Conservation (phyloP, 2,888 invertebrate genomes). For the Theretra japonica region DNA sequence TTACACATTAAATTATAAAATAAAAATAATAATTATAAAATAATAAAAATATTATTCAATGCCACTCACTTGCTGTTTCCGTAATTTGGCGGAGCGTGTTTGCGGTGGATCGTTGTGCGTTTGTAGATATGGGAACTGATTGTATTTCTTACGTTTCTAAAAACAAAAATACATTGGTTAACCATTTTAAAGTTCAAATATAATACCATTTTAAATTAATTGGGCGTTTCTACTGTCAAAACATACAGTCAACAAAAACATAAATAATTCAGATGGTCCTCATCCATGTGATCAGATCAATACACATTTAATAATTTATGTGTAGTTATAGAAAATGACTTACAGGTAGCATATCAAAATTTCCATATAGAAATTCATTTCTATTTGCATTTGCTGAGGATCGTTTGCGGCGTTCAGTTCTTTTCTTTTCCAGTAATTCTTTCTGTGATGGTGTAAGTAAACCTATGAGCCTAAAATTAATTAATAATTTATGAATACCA, state of each 20-base stretch:
- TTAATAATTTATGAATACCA: constrained; percentile 1
- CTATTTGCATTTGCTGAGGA: constrained; percentile 71
- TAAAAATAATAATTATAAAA: too few species aligned
- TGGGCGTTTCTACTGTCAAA: too few species aligned
- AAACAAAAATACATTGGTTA: constrained; percentile 40
- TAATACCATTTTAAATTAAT: too few species aligned
- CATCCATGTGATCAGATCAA: too few species aligned
- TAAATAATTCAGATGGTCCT: too few species aligned
- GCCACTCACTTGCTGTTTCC: constrained; percentile 82
- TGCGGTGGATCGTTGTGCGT: constrained; percentile 78
- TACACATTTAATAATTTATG: too few species aligned
- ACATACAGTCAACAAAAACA: too few species aligned
- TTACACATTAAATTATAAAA: too few species aligned
- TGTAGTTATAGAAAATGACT: too few species aligned
- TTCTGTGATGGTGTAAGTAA: constrained; percentile 72
- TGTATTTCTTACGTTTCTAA: constrained; percentile 79
- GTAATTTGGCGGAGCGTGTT: constrained; percentile 83
- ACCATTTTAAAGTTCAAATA: too few species aligned
- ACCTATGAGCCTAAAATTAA: constrained; percentile 69
- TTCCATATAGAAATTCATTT: constrained; percentile 75
- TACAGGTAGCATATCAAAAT: constrained; percentile 75
- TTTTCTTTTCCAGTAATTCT: constrained; percentile 70
- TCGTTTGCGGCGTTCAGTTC: constrained; percentile 74
- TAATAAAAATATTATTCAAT: constrained; percentile 62
- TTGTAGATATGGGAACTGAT: constrained; percentile 78